Percentiles rank a stretch among this genome's conserved stretches.
Conservation (phyloP, 92 coral and sea anemone genomes). For the Epizoanthus fatuus region DNA sequence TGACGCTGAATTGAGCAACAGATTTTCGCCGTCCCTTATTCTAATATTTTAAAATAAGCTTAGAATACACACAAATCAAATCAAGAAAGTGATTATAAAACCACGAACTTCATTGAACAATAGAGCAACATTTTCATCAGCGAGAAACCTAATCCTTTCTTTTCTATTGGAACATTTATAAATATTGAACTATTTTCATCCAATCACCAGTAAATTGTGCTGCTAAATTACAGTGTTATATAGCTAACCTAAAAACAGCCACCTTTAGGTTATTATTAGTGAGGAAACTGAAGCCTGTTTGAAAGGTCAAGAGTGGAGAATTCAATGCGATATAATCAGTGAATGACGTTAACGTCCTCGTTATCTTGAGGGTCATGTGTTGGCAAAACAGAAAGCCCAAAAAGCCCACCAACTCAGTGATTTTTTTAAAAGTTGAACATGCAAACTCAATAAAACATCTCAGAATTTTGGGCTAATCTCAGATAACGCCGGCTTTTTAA, state of each 20-base stretch:
- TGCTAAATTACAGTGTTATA: too few species aligned
- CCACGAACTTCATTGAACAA: not conserved
- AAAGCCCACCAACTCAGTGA: not conserved
- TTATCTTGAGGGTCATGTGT: too few species aligned
- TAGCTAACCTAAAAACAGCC: too few species aligned
- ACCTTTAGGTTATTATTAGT: too few species aligned
- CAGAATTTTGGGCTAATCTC: not conserved
- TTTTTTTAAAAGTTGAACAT: not conserved
- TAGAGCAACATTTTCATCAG: too few species aligned
- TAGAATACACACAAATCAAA: not conserved
- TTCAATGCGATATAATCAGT: not conserved
- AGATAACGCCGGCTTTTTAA: too few species aligned
- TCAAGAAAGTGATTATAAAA: not conserved
- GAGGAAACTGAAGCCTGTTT: not conserved
- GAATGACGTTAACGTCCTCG: not conserved
- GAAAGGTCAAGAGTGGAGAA: constrained; percentile 9
- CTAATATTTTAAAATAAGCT: not conserved
- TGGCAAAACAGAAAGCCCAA: not conserved
- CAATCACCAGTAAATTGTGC: too few species aligned
- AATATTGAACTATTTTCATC: too few species aligned
- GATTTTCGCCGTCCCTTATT: not conserved
- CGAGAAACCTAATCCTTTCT: too few species aligned
- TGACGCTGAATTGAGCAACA: not conserved
- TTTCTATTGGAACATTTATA: too few species aligned
- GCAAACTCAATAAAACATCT: not conserved